Percentiles rank a stretch among this genome's conserved stretches.
Evolutionary conservation across 2,113 vertebrate genomes (phyloP).

Genomic region (Cryptotis parvus): DNA sequence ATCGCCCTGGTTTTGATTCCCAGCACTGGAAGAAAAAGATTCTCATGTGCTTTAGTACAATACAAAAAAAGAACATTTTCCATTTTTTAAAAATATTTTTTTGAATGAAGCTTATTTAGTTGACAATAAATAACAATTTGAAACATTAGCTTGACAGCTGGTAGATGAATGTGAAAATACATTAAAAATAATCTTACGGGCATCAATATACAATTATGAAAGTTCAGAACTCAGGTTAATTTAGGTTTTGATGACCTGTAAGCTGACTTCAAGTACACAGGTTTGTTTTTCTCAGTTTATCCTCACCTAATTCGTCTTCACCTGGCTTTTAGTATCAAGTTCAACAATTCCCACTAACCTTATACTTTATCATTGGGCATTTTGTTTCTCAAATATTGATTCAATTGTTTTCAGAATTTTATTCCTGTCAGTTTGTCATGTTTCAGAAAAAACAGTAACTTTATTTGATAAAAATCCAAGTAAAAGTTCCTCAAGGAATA

Average conservation of each 20-base stretch:
- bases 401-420: slow-evolving; percentile 26
- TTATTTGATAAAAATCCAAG: slow-evolving; percentile 4
- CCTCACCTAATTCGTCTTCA: background rate
- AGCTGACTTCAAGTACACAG: too few species aligned
- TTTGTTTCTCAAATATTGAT: slow-evolving; percentile 32
- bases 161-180: background rate
- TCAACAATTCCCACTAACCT: slow-evolving; percentile 40
- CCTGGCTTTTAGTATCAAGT: background rate
- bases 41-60: background rate
- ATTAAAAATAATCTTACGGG: background rate
- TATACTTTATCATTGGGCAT: background rate
- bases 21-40: background rate
- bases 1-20: too few species aligned
- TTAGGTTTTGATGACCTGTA: too few species aligned
- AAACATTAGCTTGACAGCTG: slow-evolving; percentile 28
- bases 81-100: background rate
- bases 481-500: too few species aligned
- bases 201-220: slow-evolving; percentile 35
- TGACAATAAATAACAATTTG: background rate
- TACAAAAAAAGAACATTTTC: background rate
- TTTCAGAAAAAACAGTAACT: background rate
- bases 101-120: background rate
- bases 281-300: slow-evolving; percentile 8
- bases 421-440: background rate
- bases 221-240: background rate